These are phyloP conservation scores for Copsychus sechellarum DNA, from an alignment of 2,113 vertebrate genomes.

Conservation along the genomic window DNA sequence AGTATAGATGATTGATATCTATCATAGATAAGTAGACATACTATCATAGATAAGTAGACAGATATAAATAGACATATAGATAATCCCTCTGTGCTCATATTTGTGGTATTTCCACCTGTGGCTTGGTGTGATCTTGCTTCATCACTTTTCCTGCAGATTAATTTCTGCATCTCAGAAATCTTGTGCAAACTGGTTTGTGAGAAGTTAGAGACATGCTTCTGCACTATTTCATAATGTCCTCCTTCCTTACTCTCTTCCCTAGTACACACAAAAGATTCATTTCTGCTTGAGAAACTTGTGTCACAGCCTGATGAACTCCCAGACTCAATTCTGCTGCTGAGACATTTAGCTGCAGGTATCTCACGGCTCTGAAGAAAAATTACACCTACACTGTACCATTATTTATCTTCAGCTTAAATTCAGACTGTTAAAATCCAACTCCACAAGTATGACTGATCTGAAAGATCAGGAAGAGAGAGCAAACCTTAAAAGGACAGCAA, in stretches of 20 bases:
- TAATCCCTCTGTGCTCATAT: background rate
- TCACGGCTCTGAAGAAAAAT: background rate
- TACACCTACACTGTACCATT: fast-evolving
- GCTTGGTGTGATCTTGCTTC: background rate
- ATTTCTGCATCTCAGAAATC: background rate
- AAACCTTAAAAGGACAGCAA: background rate
- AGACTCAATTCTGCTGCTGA: background rate
- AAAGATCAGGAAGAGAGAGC: background rate
- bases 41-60: background rate
- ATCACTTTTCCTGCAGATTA: background rate
- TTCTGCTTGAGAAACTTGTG: background rate
- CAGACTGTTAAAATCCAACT: background rate
- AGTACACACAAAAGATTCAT: background rate
- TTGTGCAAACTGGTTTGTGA: background rate
- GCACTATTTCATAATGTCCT: background rate
- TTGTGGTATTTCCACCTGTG: background rate
- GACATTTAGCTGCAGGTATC: background rate
- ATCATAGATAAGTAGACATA: background rate
- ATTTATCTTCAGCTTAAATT: background rate
- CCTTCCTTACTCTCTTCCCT: background rate
- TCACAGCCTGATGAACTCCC: background rate
- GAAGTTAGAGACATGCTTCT: background rate
- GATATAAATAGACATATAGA: background rate
- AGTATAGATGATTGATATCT: background rate
- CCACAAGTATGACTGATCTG: background rate